Evolutionary conservation across 2,113 vertebrate genomes (phyloP).

Genomic region (Ibidorhyncha struthersii): DNA sequence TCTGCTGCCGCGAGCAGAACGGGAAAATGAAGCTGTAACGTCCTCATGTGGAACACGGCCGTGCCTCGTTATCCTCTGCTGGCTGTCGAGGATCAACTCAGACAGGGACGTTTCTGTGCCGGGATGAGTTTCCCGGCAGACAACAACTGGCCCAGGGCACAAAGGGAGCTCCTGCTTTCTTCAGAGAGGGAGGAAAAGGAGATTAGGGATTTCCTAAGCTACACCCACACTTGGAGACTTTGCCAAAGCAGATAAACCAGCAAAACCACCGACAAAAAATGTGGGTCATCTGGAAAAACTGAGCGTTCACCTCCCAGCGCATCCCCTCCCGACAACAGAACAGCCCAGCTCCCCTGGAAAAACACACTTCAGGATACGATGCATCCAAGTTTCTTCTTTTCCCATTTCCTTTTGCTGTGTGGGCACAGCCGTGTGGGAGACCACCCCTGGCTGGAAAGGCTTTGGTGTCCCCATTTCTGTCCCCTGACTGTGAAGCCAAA

Average conservation of each 20-base stretch:
- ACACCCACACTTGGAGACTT: neutral
- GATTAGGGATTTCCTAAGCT: neutral
- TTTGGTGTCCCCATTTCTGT: neutral
- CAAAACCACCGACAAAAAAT: neutral
- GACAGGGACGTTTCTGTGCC: neutral
- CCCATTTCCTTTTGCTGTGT: neutral
- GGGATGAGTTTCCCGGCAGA: neutral
- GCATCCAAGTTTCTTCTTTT: no score
- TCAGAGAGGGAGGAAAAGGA: neutral
- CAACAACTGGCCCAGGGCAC: neutral
- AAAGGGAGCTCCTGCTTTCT: neutral
- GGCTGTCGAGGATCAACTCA: neutral
- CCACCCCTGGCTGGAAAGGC: neutral
- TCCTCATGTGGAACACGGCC: accelerated
- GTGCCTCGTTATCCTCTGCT: accelerated
- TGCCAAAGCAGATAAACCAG: neutral
- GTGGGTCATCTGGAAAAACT: accelerated
- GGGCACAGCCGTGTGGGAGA: neutral
- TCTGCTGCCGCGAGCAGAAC: neutral
- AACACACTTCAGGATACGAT: accelerated
- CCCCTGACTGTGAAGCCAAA: neutral
- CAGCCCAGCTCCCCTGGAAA: no score
- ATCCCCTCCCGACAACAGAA: neutral
- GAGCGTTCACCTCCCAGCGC: accelerated
- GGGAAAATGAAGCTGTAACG: neutral